A percentile compares a stretch with the other conserved stretches of the same genome.
Conservation (phyloP, 2,797 vertebrate species). For the Oreonectes daqikongensis region DNA sequence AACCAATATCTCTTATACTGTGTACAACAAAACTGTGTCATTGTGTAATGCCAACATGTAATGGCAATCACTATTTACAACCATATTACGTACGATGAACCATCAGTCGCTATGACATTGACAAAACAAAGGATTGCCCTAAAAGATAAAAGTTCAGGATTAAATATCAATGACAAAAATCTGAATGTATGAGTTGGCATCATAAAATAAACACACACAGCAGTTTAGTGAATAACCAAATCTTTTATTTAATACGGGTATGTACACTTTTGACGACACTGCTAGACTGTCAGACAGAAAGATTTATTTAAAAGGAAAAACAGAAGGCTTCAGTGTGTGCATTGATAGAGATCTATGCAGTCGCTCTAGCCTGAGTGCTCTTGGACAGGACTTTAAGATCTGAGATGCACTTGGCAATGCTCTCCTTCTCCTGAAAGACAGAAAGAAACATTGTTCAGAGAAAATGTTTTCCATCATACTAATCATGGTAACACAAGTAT, state of each 20-base stretch:
- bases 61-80: conserved; percentile 32
- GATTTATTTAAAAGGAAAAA: conserved; percentile 72
- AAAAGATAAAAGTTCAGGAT: background rate
- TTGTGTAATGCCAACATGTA: background rate
- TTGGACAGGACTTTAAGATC: conserved; percentile 89
- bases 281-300: conserved; percentile 70
- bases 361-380: conserved; percentile 71
- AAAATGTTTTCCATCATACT: background rate
- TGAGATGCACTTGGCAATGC: conserved; percentile 91
- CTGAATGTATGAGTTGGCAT: background rate
- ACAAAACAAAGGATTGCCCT: conserved; percentile 13
- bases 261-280: conserved; percentile 75
- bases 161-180: background rate
- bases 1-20: conserved; percentile 50
- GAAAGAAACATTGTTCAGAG: background rate
- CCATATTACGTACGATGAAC: background rate
- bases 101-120: conserved; percentile 2
- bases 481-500: background rate
- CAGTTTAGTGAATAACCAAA: conserved; percentile 67
- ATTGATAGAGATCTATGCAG: conserved; percentile 61
- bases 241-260: conserved; percentile 78
- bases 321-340: conserved; percentile 58
- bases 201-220: conserved; percentile 39
- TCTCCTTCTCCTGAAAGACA: conserved; percentile 89
- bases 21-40: background rate